These are phyloP conservation scores for Podabrus alpinus DNA, from an alignment of 2,888 invertebrate species.

Conservation along the genomic window DNA sequence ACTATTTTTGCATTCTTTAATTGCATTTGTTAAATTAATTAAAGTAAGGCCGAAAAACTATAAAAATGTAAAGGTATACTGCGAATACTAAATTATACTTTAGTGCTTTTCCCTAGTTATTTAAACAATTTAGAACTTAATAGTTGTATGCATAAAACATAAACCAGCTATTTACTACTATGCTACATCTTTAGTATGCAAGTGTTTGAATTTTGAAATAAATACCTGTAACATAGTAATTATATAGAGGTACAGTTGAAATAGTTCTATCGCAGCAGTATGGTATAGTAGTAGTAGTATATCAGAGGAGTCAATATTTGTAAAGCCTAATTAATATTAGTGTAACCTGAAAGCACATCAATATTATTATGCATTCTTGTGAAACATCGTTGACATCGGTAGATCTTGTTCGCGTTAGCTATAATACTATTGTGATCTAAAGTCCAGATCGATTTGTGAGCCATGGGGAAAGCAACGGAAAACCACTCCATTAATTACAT, in stretches of 20 bases:
- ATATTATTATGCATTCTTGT: too few species aligned
- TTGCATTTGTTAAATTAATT: background rate
- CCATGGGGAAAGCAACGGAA: too few species aligned
- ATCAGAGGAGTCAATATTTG: background rate
- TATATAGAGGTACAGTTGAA: background rate
- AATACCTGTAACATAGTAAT: background rate
- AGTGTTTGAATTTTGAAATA: background rate
- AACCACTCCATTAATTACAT: too few species aligned
- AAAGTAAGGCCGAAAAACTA: too few species aligned
- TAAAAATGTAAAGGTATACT: background rate
- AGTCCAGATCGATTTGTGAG: too few species aligned
- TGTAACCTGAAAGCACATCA: too few species aligned
- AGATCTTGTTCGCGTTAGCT: too few species aligned
- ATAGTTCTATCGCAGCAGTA: background rate
- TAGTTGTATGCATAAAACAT: background rate
- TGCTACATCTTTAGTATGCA: background rate
- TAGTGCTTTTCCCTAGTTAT: background rate
- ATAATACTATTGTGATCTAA: too few species aligned
- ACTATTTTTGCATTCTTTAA: background rate
- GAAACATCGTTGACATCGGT: too few species aligned
- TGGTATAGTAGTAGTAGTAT: background rate
- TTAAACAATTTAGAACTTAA: background rate
- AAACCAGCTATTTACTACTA: background rate
- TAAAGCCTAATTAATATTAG: too few species aligned
- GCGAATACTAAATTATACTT: background rate